phyloP scores from a whole-genome alignment of 2,797 vertebrate species.

The Micropoecilia bifurca region DNA sequence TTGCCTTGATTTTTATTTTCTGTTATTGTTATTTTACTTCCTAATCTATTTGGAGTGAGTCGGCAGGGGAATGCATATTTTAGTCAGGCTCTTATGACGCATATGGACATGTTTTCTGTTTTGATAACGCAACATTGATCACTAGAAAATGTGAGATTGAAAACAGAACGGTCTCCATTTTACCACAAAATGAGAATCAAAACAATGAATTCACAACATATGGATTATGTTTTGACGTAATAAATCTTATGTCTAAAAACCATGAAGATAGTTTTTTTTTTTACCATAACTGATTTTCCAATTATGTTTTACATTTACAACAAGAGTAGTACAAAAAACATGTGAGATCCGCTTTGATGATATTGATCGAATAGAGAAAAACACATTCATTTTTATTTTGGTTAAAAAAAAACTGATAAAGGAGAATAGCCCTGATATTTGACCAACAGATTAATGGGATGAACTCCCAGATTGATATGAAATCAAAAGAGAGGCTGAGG shows the following conservation, averaged over 20 bases:
- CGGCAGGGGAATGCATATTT: slow-evolving; percentile 39
- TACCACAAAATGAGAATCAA: slow-evolving; percentile 20
- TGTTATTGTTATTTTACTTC: slow-evolving; percentile 80
- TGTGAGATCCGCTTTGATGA: background rate
- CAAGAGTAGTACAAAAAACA: slow-evolving; percentile 1
- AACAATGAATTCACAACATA: slow-evolving; percentile 24
- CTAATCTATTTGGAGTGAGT: slow-evolving; percentile 74
- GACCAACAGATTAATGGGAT: slow-evolving; percentile 31
- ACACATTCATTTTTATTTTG: slow-evolving; percentile 18
- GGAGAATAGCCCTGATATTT: slow-evolving; percentile 37
- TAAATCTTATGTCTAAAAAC: slow-evolving; percentile 19
- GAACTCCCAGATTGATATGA: slow-evolving; percentile 36
- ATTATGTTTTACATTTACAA: background rate
- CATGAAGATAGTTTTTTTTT: slow-evolving; percentile 33
- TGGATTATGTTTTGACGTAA: slow-evolving; percentile 48
- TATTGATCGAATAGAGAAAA: slow-evolving; percentile 11
- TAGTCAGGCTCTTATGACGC: slow-evolving; percentile 41
- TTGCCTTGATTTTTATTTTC: slow-evolving; percentile 82
- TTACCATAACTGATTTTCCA: slow-evolving; percentile 8
- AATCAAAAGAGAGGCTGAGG: slow-evolving; percentile 31
- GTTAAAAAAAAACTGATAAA: slow-evolving; percentile 3
- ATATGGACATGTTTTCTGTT: slow-evolving; percentile 65
- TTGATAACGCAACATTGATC: background rate
- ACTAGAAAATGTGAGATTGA: slow-evolving; percentile 34
- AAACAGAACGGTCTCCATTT: slow-evolving; percentile 27